A percentile compares a stretch with the other conserved stretches of the same genome.
Evolutionary conservation across 1,140 invertebrate genomes (phyloP).

Genomic region (Pogonomyrmex barbatus): DNA sequence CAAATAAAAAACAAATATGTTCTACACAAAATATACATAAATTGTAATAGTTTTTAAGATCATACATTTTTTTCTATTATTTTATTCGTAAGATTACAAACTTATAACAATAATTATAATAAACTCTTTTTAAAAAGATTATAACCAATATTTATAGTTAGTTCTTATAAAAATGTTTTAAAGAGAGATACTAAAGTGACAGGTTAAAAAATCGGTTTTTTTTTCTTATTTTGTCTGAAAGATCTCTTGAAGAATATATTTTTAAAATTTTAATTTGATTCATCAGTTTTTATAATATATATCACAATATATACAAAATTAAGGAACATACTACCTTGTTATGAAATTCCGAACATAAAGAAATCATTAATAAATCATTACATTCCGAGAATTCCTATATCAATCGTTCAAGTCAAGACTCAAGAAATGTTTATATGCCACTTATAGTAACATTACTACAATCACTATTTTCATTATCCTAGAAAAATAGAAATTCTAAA

Average conservation of each 20-base stretch:
- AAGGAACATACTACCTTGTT: slow-evolving; percentile 48
- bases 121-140: too few relatives aligned
- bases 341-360: neutral
- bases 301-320: neutral
- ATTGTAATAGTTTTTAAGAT: neutral
- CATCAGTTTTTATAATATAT: neutral
- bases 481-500: slow-evolving; percentile 11
- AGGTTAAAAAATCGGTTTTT: too few relatives aligned
- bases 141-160: too few relatives aligned
- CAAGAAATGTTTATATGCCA: neutral
- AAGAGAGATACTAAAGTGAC: too few relatives aligned
- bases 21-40: neutral
- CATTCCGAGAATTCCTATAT: slow-evolving; percentile 22
- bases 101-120: too few relatives aligned
- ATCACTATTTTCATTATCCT: slow-evolving; percentile 31
- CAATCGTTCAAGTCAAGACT: neutral
- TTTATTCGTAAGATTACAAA: too few relatives aligned
- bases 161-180: too few relatives aligned
- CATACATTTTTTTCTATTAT: neutral
- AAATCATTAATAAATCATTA: slow-evolving; percentile 52
- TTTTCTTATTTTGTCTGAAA: too few relatives aligned
- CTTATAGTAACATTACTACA: neutral
- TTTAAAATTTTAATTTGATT: too few relatives aligned
- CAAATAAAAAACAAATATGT: neutral
- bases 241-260: too few relatives aligned